A percentile compares a stretch with the other conserved stretches of the same genome.
Conservation (phyloP, 2,113 vertebrate genomes). For the Serilophus lunatus region DNA sequence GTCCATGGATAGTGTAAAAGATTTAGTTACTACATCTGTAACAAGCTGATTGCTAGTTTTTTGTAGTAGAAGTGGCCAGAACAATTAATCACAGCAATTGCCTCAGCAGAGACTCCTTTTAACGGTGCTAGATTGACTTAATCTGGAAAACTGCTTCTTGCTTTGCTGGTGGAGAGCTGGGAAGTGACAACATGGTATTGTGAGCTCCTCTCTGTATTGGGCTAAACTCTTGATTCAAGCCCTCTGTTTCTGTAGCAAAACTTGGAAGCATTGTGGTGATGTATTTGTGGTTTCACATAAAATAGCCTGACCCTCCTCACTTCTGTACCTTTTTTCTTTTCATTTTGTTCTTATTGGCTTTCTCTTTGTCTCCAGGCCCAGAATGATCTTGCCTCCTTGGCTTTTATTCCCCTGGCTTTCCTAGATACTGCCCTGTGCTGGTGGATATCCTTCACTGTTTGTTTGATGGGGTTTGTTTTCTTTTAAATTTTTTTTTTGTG, state of each 20-base stretch:
- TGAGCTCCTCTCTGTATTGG: background rate
- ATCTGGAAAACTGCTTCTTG: background rate
- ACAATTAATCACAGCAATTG: background rate
- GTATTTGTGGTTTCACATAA: background rate
- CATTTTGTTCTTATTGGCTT: constrained; percentile 69
- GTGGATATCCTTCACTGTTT: constrained; percentile 84
- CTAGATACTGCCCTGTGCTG: constrained; percentile 87
- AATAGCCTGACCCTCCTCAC: background rate
- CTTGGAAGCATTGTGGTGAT: background rate
- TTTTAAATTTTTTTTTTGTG: constrained; percentile 14
- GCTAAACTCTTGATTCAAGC: background rate
- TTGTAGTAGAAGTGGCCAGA: background rate
- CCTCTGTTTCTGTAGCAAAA: background rate
- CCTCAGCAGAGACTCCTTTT: background rate
- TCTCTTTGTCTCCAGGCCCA: constrained; percentile 83
- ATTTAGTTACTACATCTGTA: background rate
- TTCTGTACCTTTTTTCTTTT: constrained; percentile 51
- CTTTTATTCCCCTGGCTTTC: constrained; percentile 87
- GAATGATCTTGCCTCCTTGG: constrained; percentile 86
- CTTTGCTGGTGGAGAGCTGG: background rate
- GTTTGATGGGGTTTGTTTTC: constrained; percentile 60
- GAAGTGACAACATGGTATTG: background rate
- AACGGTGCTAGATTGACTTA: background rate
- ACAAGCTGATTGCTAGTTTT: background rate
- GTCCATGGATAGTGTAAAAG: background rate